Percentiles rank a stretch among this genome's conserved stretches.
phyloP scores from a whole-genome alignment of 2,797 vertebrate genomes.

The Etheostoma perlongum region DNA sequence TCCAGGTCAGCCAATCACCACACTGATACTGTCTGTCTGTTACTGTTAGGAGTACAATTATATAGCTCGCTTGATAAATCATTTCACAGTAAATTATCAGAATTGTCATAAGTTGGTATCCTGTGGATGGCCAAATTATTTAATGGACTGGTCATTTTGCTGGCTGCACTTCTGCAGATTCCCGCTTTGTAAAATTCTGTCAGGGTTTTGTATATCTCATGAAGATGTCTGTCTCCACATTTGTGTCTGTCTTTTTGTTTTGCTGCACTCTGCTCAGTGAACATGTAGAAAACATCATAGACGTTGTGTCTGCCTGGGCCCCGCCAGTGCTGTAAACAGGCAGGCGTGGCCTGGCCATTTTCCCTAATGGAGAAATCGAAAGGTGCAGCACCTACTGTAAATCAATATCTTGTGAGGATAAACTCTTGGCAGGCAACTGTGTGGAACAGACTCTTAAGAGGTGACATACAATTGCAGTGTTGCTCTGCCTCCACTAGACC shows the following conservation, averaged over 20 bases:
- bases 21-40: not conserved
- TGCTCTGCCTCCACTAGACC: constrained; percentile 20
- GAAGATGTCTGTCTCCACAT: constrained; percentile 5
- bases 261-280: constrained; percentile 32
- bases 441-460: constrained; percentile 50
- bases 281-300: constrained; percentile 60
- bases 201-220: not conserved
- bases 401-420: constrained; percentile 78
- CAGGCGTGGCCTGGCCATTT: constrained; percentile 74
- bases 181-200: constrained; percentile 1
- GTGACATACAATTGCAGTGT: constrained; percentile 42
- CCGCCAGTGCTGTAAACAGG: constrained; percentile 74
- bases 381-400: constrained; percentile 80
- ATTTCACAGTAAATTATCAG: not conserved
- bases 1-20: constrained; percentile 89
- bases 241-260: constrained; percentile 24
- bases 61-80: not conserved
- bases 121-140: not conserved
- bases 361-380: constrained; percentile 83
- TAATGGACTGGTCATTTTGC: not conserved
- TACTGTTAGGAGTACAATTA: not conserved
- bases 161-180: constrained; percentile 1
- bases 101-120: not conserved
- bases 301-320: constrained; percentile 53
- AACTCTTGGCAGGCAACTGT: constrained; percentile 68